Evolutionary conservation across 2,113 vertebrate species (phyloP).

Genomic region (Antechinus flavipes): DNA sequence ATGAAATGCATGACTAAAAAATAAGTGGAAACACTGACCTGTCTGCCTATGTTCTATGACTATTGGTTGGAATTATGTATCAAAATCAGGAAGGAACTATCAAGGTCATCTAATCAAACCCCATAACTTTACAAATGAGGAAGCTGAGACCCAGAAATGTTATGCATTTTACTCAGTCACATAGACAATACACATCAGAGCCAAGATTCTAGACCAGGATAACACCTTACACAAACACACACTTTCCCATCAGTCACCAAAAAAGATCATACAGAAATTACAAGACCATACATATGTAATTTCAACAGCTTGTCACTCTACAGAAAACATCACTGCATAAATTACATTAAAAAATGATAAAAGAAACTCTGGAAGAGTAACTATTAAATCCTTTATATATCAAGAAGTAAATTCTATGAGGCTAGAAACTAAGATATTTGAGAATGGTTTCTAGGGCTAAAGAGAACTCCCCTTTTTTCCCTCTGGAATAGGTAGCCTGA

Average conservation of each 20-base stretch:
- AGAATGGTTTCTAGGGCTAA: slow-evolving; percentile 69
- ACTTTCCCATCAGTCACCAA: too few species aligned
- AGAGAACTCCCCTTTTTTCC: slow-evolving; percentile 57
- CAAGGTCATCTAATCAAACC: too few species aligned
- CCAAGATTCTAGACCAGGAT: too few species aligned
- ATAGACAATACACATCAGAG: too few species aligned
- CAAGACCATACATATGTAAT: slow-evolving; percentile 84
- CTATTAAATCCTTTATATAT: slow-evolving; percentile 87
- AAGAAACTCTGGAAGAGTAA: slow-evolving; percentile 99
- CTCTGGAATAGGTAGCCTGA: slow-evolving; percentile 44
- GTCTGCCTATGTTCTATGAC: not conserved
- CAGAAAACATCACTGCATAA: slow-evolving; percentile 99
- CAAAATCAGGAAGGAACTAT: not conserved
- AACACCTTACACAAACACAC: too few species aligned
- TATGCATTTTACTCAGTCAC: too few species aligned
- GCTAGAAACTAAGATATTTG: slow-evolving; percentile 59
- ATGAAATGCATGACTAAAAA: not conserved
- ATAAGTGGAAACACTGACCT: not conserved
- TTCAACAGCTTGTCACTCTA: slow-evolving; percentile 98
- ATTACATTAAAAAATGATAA: slow-evolving; percentile 99
- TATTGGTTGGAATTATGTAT: not conserved
- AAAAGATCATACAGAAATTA: too few species aligned
- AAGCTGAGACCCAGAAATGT: too few species aligned
- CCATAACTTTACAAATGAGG: too few species aligned
- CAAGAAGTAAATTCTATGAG: slow-evolving; percentile 43